These are phyloP conservation scores for Luehdorfia chinensis DNA, from an alignment of 1,140 invertebrate genomes.

Conservation along the genomic window DNA sequence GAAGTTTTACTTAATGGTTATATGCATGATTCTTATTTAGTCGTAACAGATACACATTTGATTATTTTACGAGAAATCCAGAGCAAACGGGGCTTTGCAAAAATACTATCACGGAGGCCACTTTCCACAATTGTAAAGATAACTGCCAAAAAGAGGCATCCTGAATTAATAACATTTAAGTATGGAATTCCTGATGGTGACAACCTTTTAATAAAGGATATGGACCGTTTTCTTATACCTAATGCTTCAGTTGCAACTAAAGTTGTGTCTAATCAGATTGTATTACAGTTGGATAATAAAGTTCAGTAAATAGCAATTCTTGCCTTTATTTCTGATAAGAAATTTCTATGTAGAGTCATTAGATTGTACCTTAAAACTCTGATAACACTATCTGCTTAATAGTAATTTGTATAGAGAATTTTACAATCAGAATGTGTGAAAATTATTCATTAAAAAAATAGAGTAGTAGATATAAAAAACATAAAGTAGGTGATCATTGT, in stretches of 20 bases:
- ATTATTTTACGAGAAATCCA: constrained; percentile 91
- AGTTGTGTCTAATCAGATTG: constrained; percentile 80
- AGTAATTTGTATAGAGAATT: background rate
- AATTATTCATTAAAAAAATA: too few relatives aligned
- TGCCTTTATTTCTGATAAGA: background rate
- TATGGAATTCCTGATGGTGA: constrained; percentile 89
- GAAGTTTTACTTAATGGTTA: constrained; percentile 93
- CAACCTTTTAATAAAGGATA: constrained; percentile 85
- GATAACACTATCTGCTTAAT: background rate
- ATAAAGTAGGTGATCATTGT: too few relatives aligned
- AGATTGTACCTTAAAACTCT: background rate
- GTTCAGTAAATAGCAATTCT: constrained; percentile 25
- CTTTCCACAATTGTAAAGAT: constrained; percentile 96
- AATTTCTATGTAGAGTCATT: too few relatives aligned
- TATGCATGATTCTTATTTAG: constrained; percentile 90
- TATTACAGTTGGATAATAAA: constrained; percentile 70
- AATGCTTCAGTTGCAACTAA: constrained; percentile 94
- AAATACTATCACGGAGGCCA: constrained; percentile 90
- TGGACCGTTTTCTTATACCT: constrained; percentile 95
- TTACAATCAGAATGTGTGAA: too few relatives aligned
- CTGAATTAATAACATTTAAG: constrained; percentile 97
- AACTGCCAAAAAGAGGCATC: constrained; percentile 94
- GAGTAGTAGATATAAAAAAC: too few relatives aligned
- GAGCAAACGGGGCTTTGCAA: constrained; percentile 85
- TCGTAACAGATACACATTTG: constrained; percentile 93